These are phyloP conservation scores for Actinopyga echinites DNA, from an alignment of 53 echinoderm and acorn worm species.

Conservation along the genomic window DNA sequence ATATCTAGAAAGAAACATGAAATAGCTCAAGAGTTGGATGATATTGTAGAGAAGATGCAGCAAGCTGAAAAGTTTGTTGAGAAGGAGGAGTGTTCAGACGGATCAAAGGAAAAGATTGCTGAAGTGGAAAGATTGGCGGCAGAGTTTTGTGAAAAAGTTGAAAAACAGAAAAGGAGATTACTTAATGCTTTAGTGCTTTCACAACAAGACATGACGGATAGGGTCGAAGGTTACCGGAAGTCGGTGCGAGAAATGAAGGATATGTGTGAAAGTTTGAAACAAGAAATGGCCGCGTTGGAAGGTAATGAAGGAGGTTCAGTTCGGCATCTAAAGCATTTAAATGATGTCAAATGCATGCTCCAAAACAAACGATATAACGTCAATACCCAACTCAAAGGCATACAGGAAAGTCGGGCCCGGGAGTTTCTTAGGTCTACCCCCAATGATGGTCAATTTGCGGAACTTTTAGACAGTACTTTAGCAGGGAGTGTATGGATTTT, in stretches of 20 bases:
- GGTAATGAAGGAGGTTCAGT: background rate
- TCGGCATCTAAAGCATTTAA: background rate
- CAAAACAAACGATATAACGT: background rate
- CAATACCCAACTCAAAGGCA: slow-evolving; percentile 1
- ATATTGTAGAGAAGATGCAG: background rate
- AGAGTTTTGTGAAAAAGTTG: slow-evolving; percentile 25
- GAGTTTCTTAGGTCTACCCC: background rate
- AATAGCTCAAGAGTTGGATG: background rate
- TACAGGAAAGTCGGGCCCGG: slow-evolving; percentile 2
- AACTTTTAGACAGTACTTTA: slow-evolving; percentile 9
- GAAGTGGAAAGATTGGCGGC: slow-evolving; percentile 4
- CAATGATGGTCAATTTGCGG: slow-evolving; percentile 14
- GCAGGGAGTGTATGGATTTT: slow-evolving; percentile 14
- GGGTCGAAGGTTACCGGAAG: background rate
- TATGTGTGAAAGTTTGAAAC: background rate
- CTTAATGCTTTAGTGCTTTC: background rate
- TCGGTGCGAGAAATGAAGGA: background rate
- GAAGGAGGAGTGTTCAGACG: background rate
- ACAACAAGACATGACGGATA: background rate
- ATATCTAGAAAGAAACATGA: background rate
- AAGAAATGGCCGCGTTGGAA: background rate
- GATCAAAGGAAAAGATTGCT: background rate
- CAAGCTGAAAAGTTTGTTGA: background rate
- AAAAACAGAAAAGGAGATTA: background rate
- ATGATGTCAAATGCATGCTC: background rate